Base-by-base conservation (phyloP, 1,140 invertebrate species). In the Archivesica marissinica region DNA sequence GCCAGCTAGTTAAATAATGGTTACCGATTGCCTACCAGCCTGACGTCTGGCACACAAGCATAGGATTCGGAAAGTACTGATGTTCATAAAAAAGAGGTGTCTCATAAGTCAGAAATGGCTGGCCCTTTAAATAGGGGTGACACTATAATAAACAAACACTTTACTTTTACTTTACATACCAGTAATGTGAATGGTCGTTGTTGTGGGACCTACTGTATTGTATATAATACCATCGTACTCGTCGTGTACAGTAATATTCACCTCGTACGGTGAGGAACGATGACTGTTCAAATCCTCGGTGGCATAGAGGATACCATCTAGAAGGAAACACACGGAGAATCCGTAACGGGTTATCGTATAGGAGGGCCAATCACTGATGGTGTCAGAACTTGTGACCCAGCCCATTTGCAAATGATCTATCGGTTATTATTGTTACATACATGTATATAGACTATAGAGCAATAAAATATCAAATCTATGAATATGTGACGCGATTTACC, bases 251-350 rank as follows among this genome's bases (percentile, higher is more conserved):
- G 47, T 83, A 13, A 83, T 33, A 50, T 52, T 50, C 0, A 47
- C 80, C 1, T 35, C 52, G 35, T 50, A 83, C 0, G 68, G 70
- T 35, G 80, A 39, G 13, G 25, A 41, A 13, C 80, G 30, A 38
- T 83, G 41, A n/a, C 17, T 25, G 52, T 83, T 83, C 15, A 83
- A 54, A 44, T 75, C 20, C 13, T 59, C 15, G n/a, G 80, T 83
- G 13, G 70, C 35, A 33, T 74, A 54, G 20, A 83, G 61, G 38
- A 75, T n/a, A 30, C 80, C 80, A 23, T 75, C 80, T 83, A 56
- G 0, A 75, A 54, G 41, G 1, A 59, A 52, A 47, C 7, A 47
- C 17, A 47, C 44, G 17, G 17, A 7, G 7, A 17, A 9, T 9
- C 44, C 25, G 52, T 54, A n/a, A 9, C 4, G 15, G 25, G 15